Conservation (phyloP, 2,888 invertebrate genomes). For the Dasysyrphus albostriatus region DNA sequence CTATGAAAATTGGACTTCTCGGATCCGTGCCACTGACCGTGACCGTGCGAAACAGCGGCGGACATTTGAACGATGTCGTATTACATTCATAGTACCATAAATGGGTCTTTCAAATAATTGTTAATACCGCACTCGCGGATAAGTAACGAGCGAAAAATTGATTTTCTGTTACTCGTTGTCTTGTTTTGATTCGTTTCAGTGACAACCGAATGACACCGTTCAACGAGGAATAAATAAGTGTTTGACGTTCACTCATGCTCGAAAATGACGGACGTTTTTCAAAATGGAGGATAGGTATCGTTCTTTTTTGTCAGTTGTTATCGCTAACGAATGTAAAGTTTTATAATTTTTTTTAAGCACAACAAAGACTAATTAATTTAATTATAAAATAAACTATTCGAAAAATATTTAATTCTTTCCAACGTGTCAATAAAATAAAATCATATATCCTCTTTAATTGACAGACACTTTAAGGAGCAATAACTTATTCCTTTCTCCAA, state of each 20-base stretch:
- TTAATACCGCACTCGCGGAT: too few species aligned
- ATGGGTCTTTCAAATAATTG: too few species aligned
- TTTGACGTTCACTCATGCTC: background rate
- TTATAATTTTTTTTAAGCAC: background rate
- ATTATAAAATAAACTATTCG: background rate
- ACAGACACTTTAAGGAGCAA: background rate
- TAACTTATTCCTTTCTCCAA: constrained; percentile 6
- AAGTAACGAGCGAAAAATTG: background rate
- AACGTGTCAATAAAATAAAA: background rate
- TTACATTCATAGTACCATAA: too few species aligned
- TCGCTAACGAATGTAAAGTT: background rate
- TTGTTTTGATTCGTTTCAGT: background rate
- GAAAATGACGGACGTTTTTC: background rate
- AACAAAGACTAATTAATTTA: background rate
- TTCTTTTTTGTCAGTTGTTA: background rate
- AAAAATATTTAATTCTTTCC: background rate
- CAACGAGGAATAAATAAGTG: background rate
- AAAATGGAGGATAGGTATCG: background rate
- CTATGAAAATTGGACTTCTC: too few species aligned
- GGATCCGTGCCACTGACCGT: too few species aligned
- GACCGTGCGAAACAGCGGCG: too few species aligned
- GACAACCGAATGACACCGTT: background rate
- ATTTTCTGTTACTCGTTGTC: background rate
- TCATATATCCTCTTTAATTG: background rate
- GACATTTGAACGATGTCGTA: too few species aligned